Evolutionary conservation across 2,113 vertebrate genomes (phyloP), one percentile per base, ranked within the genome.

Genomic region (Malurus alboscapulatus): DNA sequence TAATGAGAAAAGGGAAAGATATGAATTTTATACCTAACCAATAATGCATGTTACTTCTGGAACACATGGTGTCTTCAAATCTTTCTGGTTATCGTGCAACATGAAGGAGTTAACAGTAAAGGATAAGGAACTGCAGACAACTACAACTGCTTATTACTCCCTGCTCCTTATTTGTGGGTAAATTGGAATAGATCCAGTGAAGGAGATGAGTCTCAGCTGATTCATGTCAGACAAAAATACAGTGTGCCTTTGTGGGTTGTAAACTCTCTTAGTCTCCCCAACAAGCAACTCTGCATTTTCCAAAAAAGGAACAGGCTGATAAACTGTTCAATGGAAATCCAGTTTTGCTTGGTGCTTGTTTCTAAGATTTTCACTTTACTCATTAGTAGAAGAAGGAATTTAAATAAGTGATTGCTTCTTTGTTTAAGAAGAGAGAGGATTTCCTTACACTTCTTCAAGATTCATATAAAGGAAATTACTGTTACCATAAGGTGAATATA

Each of bases 1-100:
- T 87, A 77, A 93, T 88, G 73, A 85, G 88, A 87, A 95, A 87
- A 95, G 55, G 29, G 76, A 74, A 34, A 95, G 90, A 83, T 86
- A 92, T 82, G 32, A 93, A 84, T 88, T 95, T 83, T 74, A 55
- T 24, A 36, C 48, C 75, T 85, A 26, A 44, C 32, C 63, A 32
- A 6, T 81, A 62, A 78, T 25, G 9, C 54, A 87, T 63, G 77
- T 89, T 81, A 86, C 42, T 83, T 82, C 66, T 22, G 34, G 89
- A 96, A 82, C 55, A 93, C 38, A 84, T 9, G 57, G 19, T 58
- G 66, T 81, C 93, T 95, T 90, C 69, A 92, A 44, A 93, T 87
- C 85, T 92, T 96, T 84, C 53, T 66, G 54, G 81, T 91, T 68
- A 78, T 50, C 55, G 47, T 57, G 65, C 68, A 79, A 54, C 5